phyloP scores from a whole-genome alignment of 2,797 vertebrate genomes.

The Passerculus sandwichensis region DNA sequence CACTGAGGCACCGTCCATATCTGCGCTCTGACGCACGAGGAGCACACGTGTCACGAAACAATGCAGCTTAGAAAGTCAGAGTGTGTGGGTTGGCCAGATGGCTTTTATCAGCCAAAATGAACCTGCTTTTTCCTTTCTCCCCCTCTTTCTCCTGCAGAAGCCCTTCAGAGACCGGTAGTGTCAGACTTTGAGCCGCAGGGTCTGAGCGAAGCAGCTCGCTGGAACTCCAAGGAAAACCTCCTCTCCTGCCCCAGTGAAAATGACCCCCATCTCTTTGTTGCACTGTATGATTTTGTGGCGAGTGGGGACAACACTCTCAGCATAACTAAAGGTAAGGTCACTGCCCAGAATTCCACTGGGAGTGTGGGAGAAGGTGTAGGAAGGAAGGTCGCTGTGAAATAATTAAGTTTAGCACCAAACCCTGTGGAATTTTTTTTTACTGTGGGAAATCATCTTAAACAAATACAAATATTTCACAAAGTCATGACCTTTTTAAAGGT shows the following conservation, averaged over 20 bases:
- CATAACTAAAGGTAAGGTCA: slow-evolving; percentile 93
- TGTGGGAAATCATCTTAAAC: background rate
- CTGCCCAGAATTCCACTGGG: background rate
- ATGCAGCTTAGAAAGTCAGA: background rate
- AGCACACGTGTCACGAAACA: background rate
- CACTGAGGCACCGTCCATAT: background rate
- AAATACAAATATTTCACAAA: background rate
- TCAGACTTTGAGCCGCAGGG: slow-evolving; percentile 92
- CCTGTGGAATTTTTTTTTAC: background rate
- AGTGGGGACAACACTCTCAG: slow-evolving; percentile 98
- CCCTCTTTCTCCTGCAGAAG: slow-evolving; percentile 77
- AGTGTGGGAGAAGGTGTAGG: background rate
- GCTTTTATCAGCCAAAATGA: slow-evolving; percentile 19
- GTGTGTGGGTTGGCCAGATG: background rate
- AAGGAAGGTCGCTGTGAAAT: background rate
- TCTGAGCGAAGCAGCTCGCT: slow-evolving; percentile 93
- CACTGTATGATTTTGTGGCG: slow-evolving; percentile 97
- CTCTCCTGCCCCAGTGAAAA: slow-evolving; percentile 95
- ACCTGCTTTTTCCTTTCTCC: slow-evolving; percentile 52
- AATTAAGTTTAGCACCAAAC: background rate
- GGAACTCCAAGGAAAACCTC: slow-evolving; percentile 99
- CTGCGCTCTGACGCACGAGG: background rate
- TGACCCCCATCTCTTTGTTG: slow-evolving; percentile 97
- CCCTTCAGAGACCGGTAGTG: slow-evolving; percentile 90
- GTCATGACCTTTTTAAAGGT: background rate